phyloP scores from a whole-genome alignment of 2,888 invertebrate species.

The Morpho achilles region DNA sequence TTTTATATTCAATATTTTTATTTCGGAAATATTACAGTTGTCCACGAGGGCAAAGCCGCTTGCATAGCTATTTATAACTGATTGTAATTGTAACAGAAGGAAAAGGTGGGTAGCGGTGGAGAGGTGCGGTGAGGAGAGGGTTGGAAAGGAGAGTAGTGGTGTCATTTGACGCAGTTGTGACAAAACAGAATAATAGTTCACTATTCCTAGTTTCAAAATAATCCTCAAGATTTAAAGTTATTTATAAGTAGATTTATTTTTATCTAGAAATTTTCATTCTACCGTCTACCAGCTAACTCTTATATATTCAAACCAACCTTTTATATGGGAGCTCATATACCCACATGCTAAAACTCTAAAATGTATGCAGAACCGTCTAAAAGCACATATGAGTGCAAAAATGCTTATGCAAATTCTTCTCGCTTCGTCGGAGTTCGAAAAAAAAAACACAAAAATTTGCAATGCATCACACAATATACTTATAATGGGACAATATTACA shows the following conservation, averaged over 20 bases:
- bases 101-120: too few species aligned
- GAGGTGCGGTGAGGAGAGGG: too few species aligned
- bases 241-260: background rate
- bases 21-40: too few species aligned
- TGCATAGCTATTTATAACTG: too few species aligned
- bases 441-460: conserved; percentile 24
- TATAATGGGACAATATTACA: conserved; percentile 21
- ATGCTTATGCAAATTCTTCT: conserved; percentile 26
- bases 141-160: too few species aligned
- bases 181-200: too few species aligned
- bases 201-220: too few species aligned
- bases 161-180: too few species aligned
- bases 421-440: conserved; percentile 18
- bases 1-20: too few species aligned
- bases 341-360: conserved; percentile 19
- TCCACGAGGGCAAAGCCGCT: too few species aligned
- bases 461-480: conserved; percentile 17
- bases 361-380: conserved; percentile 23
- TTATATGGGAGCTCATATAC: conserved; percentile 5
- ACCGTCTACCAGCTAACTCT: background rate
- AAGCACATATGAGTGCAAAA: conserved; percentile 25
- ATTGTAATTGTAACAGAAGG: too few species aligned
- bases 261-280: background rate
- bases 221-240: too few species aligned
- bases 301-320: background rate